Conservation (phyloP, 2,888 invertebrate genomes). For the Electrophaes corylata region DNA sequence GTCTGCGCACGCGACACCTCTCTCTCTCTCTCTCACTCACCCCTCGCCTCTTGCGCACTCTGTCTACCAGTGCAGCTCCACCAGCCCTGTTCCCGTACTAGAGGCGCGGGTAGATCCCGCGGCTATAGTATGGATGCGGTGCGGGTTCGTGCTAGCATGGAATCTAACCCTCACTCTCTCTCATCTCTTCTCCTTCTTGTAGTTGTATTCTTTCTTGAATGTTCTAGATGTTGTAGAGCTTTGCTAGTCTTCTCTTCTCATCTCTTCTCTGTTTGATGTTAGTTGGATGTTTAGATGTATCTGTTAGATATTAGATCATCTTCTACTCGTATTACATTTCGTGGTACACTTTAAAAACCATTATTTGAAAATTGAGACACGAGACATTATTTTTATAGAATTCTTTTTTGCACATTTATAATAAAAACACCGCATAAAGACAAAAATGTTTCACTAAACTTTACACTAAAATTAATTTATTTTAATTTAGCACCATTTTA, state of each 20-base stretch:
- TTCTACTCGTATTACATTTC: not conserved
- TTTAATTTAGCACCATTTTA: too few species aligned
- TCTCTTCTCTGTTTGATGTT: constrained; percentile 35
- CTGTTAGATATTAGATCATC: constrained; percentile 17
- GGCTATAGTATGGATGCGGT: not conserved
- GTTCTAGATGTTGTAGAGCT: constrained; percentile 39
- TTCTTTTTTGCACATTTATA: constrained; percentile 10
- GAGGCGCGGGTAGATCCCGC: not conserved
- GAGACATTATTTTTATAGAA: not conserved
- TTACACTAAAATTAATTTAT: too few species aligned
- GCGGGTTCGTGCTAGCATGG: constrained; percentile 1
- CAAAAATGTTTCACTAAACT: too few species aligned
- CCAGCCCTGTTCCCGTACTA: not conserved
- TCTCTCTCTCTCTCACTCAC: constrained; percentile 19
- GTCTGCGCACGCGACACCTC: not conserved
- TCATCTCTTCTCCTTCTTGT: constrained; percentile 31
- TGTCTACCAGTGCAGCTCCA: constrained; percentile 12
- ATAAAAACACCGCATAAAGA: not conserved
- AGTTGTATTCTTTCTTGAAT: constrained; percentile 30
- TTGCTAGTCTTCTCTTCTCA: constrained; percentile 32
- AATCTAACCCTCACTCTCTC: constrained; percentile 27
- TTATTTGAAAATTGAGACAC: too few species aligned
- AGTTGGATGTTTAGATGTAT: constrained; percentile 32
- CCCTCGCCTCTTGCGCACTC: constrained; percentile 36
- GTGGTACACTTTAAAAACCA: too few species aligned